phyloP scores from a whole-genome alignment of 2,113 vertebrate genomes.

The Lepisosteus oculatus region DNA sequence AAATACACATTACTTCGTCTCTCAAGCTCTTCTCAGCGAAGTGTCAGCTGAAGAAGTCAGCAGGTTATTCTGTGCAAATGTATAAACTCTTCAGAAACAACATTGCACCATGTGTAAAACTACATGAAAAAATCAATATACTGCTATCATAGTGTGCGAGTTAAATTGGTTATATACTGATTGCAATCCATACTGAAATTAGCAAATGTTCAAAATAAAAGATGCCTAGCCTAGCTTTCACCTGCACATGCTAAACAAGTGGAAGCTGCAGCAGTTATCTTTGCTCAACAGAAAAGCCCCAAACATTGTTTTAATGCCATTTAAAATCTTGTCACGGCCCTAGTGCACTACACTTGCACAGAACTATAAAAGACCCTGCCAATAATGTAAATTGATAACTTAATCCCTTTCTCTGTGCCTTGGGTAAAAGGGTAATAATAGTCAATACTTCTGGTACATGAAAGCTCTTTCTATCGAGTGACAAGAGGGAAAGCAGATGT shows the following conservation, averaged over 20 bases:
- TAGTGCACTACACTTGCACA: slow-evolving; percentile 17
- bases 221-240: neutral
- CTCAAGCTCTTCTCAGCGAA: too few species aligned
- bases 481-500: slow-evolving; percentile 11
- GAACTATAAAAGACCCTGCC: slow-evolving; percentile 36
- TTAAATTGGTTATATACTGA: too few species aligned
- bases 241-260: slow-evolving; percentile 39
- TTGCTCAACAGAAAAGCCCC: slow-evolving; percentile 22
- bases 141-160: too few species aligned
- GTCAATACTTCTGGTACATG: slow-evolving; percentile 50
- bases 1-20: too few species aligned
- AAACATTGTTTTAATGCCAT: slow-evolving; percentile 28
- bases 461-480: slow-evolving; percentile 22
- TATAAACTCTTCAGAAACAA: too few species aligned
- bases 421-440: slow-evolving; percentile 41
- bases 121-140: too few species aligned
- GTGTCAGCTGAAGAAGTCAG: too few species aligned
- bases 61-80: too few species aligned
- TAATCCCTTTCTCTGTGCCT: slow-evolving; percentile 44
- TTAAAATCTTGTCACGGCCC: slow-evolving; percentile 32
- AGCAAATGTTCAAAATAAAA: neutral
- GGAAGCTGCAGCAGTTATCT: slow-evolving; percentile 15
- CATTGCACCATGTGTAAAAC: too few species aligned
- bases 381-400: slow-evolving; percentile 57
- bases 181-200: too few species aligned